Base-by-base conservation (phyloP, 2,113 vertebrate species). In the Chinchilla lanigera region DNA sequence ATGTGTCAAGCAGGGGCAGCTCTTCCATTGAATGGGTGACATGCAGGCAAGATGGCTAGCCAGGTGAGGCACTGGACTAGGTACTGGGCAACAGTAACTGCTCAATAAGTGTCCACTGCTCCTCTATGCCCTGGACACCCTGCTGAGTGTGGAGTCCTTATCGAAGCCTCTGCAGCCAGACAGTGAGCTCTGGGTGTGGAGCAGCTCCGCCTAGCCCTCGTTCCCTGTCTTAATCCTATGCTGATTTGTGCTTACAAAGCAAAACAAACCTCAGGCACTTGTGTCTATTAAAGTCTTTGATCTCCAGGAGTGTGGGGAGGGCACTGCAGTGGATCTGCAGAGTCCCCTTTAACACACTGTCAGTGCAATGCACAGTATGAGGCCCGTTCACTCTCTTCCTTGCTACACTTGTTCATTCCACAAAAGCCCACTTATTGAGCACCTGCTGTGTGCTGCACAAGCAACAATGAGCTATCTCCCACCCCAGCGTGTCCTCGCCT, bases 321-420 rank as follows among this genome's bases (percentile, higher is more conserved):
- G 41, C 6, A 13, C 50, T 38, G 4, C 33, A 0, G 2, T 0
- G 14, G 54, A 17, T 33, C 35, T 7, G 2, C 35, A 16, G 9
- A 2, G 11, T 13, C 17, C 8, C 4, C 47, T n/a, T 28, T 5
- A 7, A 16, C 1, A 8, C 7, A 33, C 44, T 5, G 4, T n/a
- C 54, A 17, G 44, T 19, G 28, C 77, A 10, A 30, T 13, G 8
- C 13, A 1, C 24, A 47, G 41, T 2, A 10, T 24, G 20, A 24
- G 69, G 20, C 69, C 38, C 20, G 8, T 73, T 41, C 69, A 24
- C 69, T 24, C n/a, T 73, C 69, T 2, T 73, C 69, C 69, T 73
- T 38, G 22, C 20, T 41, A 41, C 69, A 38, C 38, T 73, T 24
- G 24, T 44, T 47, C 73, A 28, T 28, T 28, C 73, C 26, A 44